phyloP scores from a whole-genome alignment of 1,140 invertebrate species.

The Aphaenogaster floridana region DNA sequence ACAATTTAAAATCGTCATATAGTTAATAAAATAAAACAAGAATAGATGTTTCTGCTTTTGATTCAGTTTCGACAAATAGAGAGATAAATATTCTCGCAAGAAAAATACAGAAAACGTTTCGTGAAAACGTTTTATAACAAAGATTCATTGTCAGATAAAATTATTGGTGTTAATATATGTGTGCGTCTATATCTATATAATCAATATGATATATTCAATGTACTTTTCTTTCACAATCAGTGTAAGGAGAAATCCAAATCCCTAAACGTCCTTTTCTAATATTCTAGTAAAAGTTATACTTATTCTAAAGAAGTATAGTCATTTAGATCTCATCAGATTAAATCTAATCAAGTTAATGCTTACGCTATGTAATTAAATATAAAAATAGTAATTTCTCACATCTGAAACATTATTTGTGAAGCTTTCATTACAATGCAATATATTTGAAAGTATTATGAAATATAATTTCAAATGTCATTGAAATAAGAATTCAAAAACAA shows the following conservation, averaged over 20 bases:
- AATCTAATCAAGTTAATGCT: conserved; percentile 56
- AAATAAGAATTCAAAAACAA: neutral
- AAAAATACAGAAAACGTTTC: conserved; percentile 12
- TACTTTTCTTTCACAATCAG: conserved; percentile 17
- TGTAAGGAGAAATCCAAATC: conserved; percentile 50
- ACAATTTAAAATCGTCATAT: conserved; percentile 1
- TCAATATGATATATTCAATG: conserved; percentile 39
- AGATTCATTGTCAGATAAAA: conserved; percentile 25
- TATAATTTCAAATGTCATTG: conserved; percentile 18
- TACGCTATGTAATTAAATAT: conserved; percentile 70
- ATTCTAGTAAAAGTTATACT: conserved; percentile 53
- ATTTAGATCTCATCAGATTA: conserved; percentile 47
- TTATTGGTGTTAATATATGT: conserved; percentile 42
- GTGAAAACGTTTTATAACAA: conserved; percentile 28
- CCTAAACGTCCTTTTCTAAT: conserved; percentile 47
- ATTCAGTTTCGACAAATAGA: neutral
- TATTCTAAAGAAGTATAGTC: conserved; percentile 57
- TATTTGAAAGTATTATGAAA: conserved; percentile 46
- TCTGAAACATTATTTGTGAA: conserved; percentile 49
- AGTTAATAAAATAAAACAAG: neutral
- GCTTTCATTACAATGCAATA: conserved; percentile 59
- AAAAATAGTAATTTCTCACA: conserved; percentile 70
- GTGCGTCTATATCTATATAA: conserved; percentile 7
- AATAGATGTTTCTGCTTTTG: conserved; percentile 6
- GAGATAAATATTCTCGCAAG: neutral